Conservation (phyloP, 2,797 vertebrate species). For the Gallirallus australis region DNA sequence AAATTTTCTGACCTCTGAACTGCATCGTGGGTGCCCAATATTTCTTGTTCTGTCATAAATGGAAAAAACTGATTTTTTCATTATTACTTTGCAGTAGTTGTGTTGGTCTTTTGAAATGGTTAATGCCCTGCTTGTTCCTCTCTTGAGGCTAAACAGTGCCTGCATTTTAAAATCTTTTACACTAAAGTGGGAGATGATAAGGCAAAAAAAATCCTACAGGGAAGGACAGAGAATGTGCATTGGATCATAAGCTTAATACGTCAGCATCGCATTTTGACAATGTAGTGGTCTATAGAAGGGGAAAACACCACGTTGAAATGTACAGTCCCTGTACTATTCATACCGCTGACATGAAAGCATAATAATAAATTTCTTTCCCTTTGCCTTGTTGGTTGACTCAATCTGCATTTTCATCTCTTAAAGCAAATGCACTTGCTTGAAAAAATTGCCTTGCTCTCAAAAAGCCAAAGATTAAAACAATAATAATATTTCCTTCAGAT, state of each 20-base stretch:
- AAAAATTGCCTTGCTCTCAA: not conserved
- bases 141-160: not conserved
- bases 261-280: not conserved
- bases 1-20: not conserved
- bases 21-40: not conserved
- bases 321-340: not conserved
- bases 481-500: not conserved
- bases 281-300: not conserved
- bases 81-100: not conserved
- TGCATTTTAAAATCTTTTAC: not conserved
- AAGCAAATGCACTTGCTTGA: not conserved
- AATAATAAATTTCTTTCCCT: not conserved
- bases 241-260: not conserved
- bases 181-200: not conserved
- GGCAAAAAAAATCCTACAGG: not conserved
- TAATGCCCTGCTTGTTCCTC: not conserved
- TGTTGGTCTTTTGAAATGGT: not conserved
- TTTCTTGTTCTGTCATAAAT: not conserved
- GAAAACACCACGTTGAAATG: not conserved
- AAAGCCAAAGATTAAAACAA: not conserved
- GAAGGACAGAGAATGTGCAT: not conserved
- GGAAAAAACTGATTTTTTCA: not conserved
- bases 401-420: not conserved
- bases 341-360: not conserved
- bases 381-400: not conserved